Evolutionary conservation across 2,113 vertebrate genomes (phyloP).

Genomic region (Oxygymnocypris stewartii): DNA sequence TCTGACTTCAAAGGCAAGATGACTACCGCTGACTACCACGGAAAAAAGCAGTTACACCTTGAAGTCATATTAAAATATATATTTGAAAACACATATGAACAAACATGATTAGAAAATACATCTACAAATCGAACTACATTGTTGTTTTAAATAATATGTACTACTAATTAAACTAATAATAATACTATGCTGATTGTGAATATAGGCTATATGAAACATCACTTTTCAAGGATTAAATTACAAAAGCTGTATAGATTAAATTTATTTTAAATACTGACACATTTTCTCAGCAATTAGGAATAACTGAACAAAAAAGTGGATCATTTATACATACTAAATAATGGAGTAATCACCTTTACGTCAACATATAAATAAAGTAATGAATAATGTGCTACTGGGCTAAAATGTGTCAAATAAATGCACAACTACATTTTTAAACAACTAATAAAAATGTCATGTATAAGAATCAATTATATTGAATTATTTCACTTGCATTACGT

Average conservation of each 20-base stretch:
- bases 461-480: not conserved
- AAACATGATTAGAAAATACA: not conserved
- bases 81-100: not conserved
- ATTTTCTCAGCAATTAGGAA: not conserved
- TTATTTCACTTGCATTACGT: no score
- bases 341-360: not conserved
- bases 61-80: not conserved
- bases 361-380: not conserved
- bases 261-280: not conserved
- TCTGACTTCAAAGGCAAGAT: conserved; percentile 42
- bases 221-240: not conserved
- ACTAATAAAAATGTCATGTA: not conserved
- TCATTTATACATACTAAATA: not conserved
- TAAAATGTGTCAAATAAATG: not conserved
- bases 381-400: not conserved
- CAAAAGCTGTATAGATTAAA: not conserved
- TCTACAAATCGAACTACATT: no score
- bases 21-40: not conserved
- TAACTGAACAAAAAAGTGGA: not conserved
- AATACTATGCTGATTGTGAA: not conserved
- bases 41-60: not conserved
- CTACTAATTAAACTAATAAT: not conserved
- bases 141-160: no score
- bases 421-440: not conserved
- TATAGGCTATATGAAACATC: not conserved